Evolutionary conservation across 2,113 vertebrate genomes (phyloP).

Genomic region (Thermophis baileyi): DNA sequence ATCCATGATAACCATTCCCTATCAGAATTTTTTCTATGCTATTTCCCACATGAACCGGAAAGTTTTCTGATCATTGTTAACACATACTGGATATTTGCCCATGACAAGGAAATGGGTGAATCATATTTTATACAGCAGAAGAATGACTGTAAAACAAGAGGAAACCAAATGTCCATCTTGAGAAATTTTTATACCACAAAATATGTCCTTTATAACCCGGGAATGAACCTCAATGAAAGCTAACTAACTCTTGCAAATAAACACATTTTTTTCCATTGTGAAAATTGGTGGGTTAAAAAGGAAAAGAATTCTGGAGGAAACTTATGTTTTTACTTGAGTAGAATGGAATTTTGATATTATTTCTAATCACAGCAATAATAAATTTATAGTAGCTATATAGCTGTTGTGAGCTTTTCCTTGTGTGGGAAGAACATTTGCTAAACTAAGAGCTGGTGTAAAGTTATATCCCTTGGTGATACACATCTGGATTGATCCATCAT

Average conservation of each 20-base stretch:
- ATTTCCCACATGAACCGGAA: background rate
- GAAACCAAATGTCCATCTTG: constrained; percentile 7
- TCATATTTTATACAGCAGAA: constrained; percentile 20
- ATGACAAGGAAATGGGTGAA: constrained; percentile 20
- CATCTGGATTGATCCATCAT: background rate
- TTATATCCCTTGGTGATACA: background rate
- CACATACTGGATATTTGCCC: background rate
- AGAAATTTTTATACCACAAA: constrained; percentile 5
- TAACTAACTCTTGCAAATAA: background rate
- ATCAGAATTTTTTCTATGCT: constrained; percentile 2
- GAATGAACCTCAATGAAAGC: background rate
- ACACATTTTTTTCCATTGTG: background rate
- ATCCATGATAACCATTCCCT: constrained; percentile 33
- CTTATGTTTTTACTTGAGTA: background rate
- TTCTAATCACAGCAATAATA: background rate
- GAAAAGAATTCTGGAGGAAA: background rate
- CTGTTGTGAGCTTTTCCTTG: background rate
- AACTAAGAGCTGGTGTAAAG: background rate
- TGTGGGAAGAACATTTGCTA: background rate
- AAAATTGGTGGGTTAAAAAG: background rate
- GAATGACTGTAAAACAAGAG: constrained; percentile 6
- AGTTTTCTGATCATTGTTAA: constrained; percentile 22
- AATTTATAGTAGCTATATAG: background rate
- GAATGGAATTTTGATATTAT: background rate
- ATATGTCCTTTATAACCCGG: background rate